Percentiles rank a stretch among this genome's conserved stretches.
phyloP scores from a whole-genome alignment of 1,140 invertebrate genomes.

The Polypedilum vanderplanki region DNA sequence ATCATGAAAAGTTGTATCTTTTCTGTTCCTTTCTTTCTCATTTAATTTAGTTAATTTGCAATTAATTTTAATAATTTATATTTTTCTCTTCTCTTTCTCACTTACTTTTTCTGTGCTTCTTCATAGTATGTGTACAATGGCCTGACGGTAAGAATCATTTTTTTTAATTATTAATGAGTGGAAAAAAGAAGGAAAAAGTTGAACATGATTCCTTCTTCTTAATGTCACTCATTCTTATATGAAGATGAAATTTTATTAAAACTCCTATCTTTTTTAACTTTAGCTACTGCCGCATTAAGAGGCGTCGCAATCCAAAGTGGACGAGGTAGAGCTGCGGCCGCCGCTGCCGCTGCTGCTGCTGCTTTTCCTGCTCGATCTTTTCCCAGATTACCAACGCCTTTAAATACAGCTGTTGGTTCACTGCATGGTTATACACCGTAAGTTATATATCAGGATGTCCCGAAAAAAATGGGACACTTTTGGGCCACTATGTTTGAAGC shows the following conservation, averaged over 20 bases:
- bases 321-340: slow-evolving; percentile 45
- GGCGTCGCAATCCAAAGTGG: slow-evolving; percentile 64
- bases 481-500: too few species aligned
- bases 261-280: neutral
- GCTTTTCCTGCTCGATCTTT: slow-evolving; percentile 48
- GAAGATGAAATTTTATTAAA: neutral
- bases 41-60: neutral
- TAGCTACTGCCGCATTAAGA: slow-evolving; percentile 52
- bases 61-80: slow-evolving; percentile 32
- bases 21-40: neutral
- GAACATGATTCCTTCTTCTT: neutral
- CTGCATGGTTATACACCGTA: slow-evolving; percentile 77
- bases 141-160: slow-evolving; percentile 63
- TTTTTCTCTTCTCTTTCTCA: slow-evolving; percentile 34
- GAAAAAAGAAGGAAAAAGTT: neutral
- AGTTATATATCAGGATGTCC: slow-evolving; percentile 55
- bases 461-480: too few species aligned
- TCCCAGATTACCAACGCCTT: slow-evolving; percentile 53
- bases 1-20: neutral
- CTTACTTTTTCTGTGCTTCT: slow-evolving; percentile 44
- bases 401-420: slow-evolving; percentile 55
- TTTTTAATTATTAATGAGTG: slow-evolving; percentile 34
- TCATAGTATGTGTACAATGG: slow-evolving; percentile 82
- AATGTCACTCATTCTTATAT: neutral
- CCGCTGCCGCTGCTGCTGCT: slow-evolving; percentile 47